Percentiles rank a stretch among this genome's conserved stretches.
Evolutionary conservation across 1,140 invertebrate genomes (phyloP).

Genomic region (Druon quercuslanigerum): DNA sequence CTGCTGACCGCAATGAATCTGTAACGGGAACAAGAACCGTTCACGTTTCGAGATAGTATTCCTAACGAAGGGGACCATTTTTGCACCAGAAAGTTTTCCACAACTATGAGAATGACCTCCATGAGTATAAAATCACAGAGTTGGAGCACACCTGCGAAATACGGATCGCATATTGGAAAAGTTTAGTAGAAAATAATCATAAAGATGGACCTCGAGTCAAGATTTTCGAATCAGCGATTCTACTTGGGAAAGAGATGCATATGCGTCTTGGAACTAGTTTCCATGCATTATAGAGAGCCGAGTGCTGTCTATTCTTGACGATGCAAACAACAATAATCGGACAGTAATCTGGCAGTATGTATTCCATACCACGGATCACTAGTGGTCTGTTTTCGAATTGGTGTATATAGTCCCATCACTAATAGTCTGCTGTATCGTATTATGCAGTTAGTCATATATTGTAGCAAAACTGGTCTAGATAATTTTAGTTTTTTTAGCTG

Average conservation of each 20-base stretch:
- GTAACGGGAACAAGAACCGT: background rate
- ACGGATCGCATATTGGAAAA: background rate
- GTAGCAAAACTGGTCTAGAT: too few relatives aligned
- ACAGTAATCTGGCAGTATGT: conserved; percentile 23
- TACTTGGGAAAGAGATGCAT: background rate
- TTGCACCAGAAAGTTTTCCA: background rate
- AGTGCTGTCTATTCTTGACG: background rate
- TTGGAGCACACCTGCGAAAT: background rate
- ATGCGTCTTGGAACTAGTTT: background rate
- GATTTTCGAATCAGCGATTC: background rate
- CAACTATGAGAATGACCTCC: background rate
- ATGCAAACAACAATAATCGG: conserved; percentile 28
- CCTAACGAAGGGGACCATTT: background rate
- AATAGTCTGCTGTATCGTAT: background rate
- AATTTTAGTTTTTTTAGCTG: too few relatives aligned
- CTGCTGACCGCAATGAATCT: conserved; percentile 21
- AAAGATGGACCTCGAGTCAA: too few relatives aligned
- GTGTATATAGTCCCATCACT: background rate
- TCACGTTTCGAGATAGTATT: background rate
- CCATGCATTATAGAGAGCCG: background rate
- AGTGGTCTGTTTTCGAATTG: background rate
- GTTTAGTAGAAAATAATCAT: background rate
- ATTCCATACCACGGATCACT: conserved; percentile 6
- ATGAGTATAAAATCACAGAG: background rate
- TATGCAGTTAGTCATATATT: too few relatives aligned